Evolutionary conservation across 64 coral and sea anemone genomes (phyloP).

Genomic region (Montipora capricornis): DNA sequence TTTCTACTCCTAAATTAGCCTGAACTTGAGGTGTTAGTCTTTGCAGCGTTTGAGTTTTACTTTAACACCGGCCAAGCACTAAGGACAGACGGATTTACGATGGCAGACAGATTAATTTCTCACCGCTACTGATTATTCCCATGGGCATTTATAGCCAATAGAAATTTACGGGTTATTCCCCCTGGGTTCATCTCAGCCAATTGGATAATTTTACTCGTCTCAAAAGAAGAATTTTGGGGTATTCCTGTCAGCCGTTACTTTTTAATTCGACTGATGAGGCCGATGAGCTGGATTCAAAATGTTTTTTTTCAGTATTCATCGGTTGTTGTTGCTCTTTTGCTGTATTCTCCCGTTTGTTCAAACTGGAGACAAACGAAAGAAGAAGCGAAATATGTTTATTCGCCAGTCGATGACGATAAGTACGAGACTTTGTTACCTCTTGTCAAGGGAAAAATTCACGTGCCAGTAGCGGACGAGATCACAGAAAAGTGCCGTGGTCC

Average conservation of each 20-base stretch:
- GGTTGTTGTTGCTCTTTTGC: conserved; percentile 58
- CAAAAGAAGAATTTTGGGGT: background rate
- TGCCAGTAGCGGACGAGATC: conserved; percentile 43
- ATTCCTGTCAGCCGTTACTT: conserved; percentile 35
- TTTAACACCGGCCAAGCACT: background rate
- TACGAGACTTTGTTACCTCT: conserved; percentile 60
- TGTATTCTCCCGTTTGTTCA: conserved; percentile 52
- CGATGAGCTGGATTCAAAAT: conserved; percentile 28
- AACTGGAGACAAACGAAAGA: conserved; percentile 52
- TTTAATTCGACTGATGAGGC: conserved; percentile 23
- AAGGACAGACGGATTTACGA: background rate
- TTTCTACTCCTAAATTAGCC: background rate
- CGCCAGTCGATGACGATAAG: conserved; percentile 47
- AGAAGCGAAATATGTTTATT: conserved; percentile 62
- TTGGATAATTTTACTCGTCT: background rate
- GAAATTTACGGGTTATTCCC: background rate
- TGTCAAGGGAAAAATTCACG: conserved; percentile 31
- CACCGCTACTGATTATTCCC: background rate
- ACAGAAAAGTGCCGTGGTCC: conserved; percentile 57
- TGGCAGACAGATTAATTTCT: background rate
- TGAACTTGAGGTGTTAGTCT: background rate
- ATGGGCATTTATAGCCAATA: background rate
- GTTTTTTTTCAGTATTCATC: conserved; percentile 33
- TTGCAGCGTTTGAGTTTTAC: background rate
- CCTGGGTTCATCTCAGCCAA: background rate